A percentile compares a stretch with the other conserved stretches of the same genome.
These are phyloP conservation scores for Blennius ocellaris DNA, from an alignment of 2,113 vertebrate genomes.

Conservation along the genomic window DNA sequence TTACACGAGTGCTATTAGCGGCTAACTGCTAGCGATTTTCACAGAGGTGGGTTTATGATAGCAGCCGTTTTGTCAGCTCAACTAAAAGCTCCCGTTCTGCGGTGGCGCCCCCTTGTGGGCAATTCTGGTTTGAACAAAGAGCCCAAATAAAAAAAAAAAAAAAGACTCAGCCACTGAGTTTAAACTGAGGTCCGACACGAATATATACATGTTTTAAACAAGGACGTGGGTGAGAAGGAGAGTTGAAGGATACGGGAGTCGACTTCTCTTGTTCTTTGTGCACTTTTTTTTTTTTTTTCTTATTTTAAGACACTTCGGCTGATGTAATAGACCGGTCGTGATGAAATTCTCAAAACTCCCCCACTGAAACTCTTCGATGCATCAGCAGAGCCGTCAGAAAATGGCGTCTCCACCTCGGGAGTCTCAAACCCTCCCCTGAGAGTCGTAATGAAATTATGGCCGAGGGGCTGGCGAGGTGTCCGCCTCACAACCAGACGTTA, in stretches of 20 bases:
- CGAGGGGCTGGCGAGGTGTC: slow-evolving; percentile 29
- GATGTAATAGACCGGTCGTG: slow-evolving; percentile 21
- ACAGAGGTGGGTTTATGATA: too few relatives aligned
- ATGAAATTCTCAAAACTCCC: slow-evolving; percentile 30
- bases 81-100: too few relatives aligned
- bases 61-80: too few relatives aligned
- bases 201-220: too few relatives aligned
- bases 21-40: too few relatives aligned
- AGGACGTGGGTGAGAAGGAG: too few relatives aligned
- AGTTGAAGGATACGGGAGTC: neutral
- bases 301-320: slow-evolving; percentile 12
- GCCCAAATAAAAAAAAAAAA: too few relatives aligned
- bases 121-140: too few relatives aligned
- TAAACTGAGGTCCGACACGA: too few relatives aligned
- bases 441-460: slow-evolving; percentile 53
- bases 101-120: too few relatives aligned
- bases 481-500: slow-evolving; percentile 30
- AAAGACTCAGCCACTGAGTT: too few relatives aligned
- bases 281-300: slow-evolving; percentile 30
- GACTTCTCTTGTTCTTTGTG: neutral
- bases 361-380: slow-evolving; percentile 49
- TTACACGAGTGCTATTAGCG: too few relatives aligned
- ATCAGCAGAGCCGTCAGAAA: slow-evolving; percentile 44
- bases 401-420: slow-evolving; percentile 37
- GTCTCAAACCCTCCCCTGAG: slow-evolving; percentile 41